A percentile compares a stretch with the other conserved stretches of the same genome.
Evolutionary conservation across 2,888 invertebrate species (phyloP).

Genomic region (Apotomis turbidana): DNA sequence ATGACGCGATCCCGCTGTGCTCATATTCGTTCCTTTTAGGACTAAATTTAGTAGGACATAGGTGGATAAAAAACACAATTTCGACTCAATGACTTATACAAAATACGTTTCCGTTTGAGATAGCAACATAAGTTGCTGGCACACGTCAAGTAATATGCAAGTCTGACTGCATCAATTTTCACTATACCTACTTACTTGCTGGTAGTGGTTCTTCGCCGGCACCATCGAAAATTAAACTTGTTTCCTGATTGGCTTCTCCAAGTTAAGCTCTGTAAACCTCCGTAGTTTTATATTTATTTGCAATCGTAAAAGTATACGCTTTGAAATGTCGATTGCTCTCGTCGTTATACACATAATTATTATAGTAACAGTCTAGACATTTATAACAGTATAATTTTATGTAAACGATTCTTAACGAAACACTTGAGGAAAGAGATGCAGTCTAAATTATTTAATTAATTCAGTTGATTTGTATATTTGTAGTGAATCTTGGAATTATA

Average conservation of each 20-base stretch:
- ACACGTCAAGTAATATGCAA: constrained; percentile 38
- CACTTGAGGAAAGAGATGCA: too few relatives aligned
- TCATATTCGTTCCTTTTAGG: constrained; percentile 3
- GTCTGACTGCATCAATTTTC: constrained; percentile 63
- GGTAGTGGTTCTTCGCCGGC: constrained; percentile 53
- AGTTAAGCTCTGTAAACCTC: constrained; percentile 56
- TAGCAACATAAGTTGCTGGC: constrained; percentile 59
- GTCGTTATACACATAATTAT: background rate
- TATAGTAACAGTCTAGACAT: too few relatives aligned
- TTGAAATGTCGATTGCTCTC: background rate
- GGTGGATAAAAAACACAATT: constrained; percentile 68
- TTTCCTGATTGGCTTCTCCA: constrained; percentile 65
- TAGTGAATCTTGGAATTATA: too few relatives aligned
- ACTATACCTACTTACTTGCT: constrained; percentile 55
- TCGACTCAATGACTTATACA: constrained; percentile 64
- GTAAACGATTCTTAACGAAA: too few relatives aligned
- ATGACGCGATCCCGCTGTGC: constrained; percentile 23
- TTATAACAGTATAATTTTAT: too few relatives aligned
- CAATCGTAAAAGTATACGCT: too few relatives aligned
- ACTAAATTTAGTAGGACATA: constrained; percentile 45
- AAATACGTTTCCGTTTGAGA: constrained; percentile 69
- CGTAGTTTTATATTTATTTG: too few relatives aligned
- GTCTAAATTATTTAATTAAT: too few relatives aligned
- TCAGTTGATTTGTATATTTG: too few relatives aligned
- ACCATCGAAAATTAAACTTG: constrained; percentile 68